Conservation (phyloP, 2,888 invertebrate genomes). For the Entomobrya proxima region DNA sequence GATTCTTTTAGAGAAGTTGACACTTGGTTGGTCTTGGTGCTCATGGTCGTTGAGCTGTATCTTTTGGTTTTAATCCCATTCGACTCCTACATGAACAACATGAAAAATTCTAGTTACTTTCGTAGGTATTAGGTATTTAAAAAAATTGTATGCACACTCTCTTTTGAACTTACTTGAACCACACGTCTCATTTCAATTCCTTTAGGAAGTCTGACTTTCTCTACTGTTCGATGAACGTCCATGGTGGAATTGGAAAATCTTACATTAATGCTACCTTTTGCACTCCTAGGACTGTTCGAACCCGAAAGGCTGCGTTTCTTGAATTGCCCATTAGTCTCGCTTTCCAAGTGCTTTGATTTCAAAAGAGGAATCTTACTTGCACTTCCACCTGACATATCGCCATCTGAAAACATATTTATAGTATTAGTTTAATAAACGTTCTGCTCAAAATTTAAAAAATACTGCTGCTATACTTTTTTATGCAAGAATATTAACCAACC, state of each 20-base stretch:
- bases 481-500: background rate
- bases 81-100: background rate
- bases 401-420: background rate
- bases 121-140: too few relatives aligned
- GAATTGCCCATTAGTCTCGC: background rate
- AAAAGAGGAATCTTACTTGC: constrained; percentile 42
- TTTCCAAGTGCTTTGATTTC: background rate
- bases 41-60: background rate
- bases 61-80: background rate
- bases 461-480: background rate
- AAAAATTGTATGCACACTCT: background rate
- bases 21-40: background rate
- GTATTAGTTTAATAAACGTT: too few relatives aligned
- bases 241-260: background rate
- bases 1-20: background rate
- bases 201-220: constrained; percentile 30
- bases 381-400: background rate
- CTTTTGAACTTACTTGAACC: constrained; percentile 30
- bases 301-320: background rate
- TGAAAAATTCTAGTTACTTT: too few relatives aligned
- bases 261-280: background rate
- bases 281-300: background rate
- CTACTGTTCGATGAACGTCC: background rate
- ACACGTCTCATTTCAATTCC: constrained; percentile 66
- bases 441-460: too few relatives aligned